phyloP scores from a whole-genome alignment of 2,797 vertebrate species.

The Macroramphosus scolopax region DNA sequence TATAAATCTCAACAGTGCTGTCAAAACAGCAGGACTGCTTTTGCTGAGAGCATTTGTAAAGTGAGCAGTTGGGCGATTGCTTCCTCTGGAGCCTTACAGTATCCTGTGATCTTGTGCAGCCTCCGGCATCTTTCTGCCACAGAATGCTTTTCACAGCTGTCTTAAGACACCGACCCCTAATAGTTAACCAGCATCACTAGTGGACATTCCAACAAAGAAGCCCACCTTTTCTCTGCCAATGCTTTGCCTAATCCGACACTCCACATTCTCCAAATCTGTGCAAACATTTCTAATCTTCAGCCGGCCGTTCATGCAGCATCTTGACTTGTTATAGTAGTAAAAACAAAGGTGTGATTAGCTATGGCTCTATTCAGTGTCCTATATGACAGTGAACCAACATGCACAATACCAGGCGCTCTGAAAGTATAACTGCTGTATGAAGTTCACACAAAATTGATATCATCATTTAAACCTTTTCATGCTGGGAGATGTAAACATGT shows the following conservation, averaged over 20 bases:
- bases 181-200: constrained; percentile 35
- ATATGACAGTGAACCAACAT: not conserved
- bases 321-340: constrained; percentile 1
- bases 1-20: constrained; percentile 73
- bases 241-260: constrained; percentile 8
- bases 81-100: constrained; percentile 65
- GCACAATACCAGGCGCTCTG: not conserved
- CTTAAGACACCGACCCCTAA: constrained; percentile 47
- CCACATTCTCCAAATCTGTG: not conserved
- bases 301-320: not conserved
- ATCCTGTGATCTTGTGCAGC: constrained; percentile 58
- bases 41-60: constrained; percentile 76
- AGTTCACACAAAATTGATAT: not conserved
- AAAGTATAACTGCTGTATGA: not conserved
- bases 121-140: constrained; percentile 55
- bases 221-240: not conserved
- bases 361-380: not conserved
- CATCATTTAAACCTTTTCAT: constrained; percentile 7
- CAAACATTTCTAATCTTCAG: constrained; percentile 1
- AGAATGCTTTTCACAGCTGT: constrained; percentile 55
- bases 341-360: too few species aligned
- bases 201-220: constrained; percentile 33
- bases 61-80: constrained; percentile 74
- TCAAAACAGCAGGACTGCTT: constrained; percentile 74
- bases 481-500: not conserved